A percentile compares a stretch with the other conserved stretches of the same genome.
Conservation (phyloP, 2,888 invertebrate species). For the Platynereis dumerilii region DNA sequence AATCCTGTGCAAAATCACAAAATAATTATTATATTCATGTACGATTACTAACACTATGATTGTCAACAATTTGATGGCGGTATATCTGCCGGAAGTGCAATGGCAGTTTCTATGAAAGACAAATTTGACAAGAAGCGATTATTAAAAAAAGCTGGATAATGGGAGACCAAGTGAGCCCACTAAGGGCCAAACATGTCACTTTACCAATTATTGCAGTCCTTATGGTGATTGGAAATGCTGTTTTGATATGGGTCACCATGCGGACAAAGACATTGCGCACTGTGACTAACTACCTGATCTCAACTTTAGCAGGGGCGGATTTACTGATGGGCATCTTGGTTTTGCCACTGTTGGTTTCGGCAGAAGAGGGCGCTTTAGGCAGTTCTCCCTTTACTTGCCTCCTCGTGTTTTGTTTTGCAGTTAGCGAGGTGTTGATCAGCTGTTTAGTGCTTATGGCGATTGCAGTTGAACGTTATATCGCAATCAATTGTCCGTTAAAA, state of each 20-base stretch:
- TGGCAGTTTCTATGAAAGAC: too few species aligned
- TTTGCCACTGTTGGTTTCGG: constrained; percentile 29
- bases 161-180: too few species aligned
- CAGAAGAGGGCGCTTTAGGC: constrained; percentile 29
- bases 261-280: constrained; percentile 25
- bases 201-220: constrained; percentile 28
- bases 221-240: constrained; percentile 27
- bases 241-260: constrained; percentile 22
- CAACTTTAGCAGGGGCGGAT: constrained; percentile 29
- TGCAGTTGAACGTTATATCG: constrained; percentile 49
- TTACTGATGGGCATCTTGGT: constrained; percentile 26
- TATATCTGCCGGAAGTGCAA: too few species aligned
- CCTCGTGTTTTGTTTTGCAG: constrained; percentile 26
- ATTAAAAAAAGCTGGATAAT: too few species aligned
- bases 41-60: too few species aligned
- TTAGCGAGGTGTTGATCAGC: constrained; percentile 26
- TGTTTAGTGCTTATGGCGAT: constrained; percentile 42
- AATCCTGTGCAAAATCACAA: too few species aligned
- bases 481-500: constrained; percentile 44
- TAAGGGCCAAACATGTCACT: constrained; percentile 28
- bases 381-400: constrained; percentile 24
- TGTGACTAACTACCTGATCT: constrained; percentile 31
- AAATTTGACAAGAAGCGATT: too few species aligned
- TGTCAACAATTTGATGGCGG: too few species aligned
- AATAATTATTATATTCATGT: too few species aligned